Conservation (phyloP, 2,797 vertebrate genomes). For the Rhinogobio ventralis region DNA sequence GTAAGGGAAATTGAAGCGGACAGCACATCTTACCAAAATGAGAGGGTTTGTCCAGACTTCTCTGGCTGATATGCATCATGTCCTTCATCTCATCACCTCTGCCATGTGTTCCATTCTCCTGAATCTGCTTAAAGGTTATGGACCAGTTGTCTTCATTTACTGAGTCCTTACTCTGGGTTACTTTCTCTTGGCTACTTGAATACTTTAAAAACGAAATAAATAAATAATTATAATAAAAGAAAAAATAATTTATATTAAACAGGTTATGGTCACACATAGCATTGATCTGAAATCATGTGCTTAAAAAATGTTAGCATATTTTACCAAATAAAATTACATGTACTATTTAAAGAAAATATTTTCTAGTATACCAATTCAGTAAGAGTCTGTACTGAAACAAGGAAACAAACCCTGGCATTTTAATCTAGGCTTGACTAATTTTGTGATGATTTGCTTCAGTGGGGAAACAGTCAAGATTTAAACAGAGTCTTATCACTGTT, state of each 20-base stretch:
- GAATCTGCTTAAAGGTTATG: constrained; percentile 18
- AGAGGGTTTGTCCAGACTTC: constrained; percentile 33
- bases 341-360: neutral
- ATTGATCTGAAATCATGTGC: constrained; percentile 1
- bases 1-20: neutral
- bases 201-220: constrained; percentile 35
- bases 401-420: neutral
- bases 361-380: neutral
- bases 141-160: constrained; percentile 18
- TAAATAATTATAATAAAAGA: neutral
- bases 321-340: neutral
- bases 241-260: neutral
- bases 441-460: neutral
- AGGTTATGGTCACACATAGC: neutral
- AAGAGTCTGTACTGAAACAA: neutral
- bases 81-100: constrained; percentile 18
- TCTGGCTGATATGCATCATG: neutral
- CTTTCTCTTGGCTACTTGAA: constrained; percentile 22
- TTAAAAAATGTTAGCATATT: neutral
- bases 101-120: constrained; percentile 21
- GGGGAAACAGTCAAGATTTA: neutral
- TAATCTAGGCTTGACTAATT: constrained; percentile 5
- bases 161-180: constrained; percentile 7
- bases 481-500: constrained; percentile 51
- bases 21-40: constrained; percentile 34